A percentile compares a stretch with the other conserved stretches of the same genome.
Conservation (phyloP, 2,888 invertebrate genomes). For the Ceramica pisi region DNA sequence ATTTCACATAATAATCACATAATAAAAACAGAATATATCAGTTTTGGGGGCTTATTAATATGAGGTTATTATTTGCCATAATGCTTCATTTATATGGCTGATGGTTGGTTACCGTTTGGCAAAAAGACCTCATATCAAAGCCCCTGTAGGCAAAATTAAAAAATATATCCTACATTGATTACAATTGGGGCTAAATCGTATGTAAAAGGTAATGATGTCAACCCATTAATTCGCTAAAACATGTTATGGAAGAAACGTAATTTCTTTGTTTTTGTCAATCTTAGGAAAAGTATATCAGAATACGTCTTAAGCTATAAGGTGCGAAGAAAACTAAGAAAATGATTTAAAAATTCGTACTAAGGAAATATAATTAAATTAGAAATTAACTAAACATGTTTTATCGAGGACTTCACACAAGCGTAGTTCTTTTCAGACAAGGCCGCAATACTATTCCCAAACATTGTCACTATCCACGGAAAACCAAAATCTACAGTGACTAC, state of each 20-base stretch:
- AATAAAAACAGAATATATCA: neutral
- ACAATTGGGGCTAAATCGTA: slow-evolving; percentile 32
- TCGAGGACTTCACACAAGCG: slow-evolving; percentile 27
- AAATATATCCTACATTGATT: slow-evolving; percentile 18
- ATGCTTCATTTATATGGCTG: neutral
- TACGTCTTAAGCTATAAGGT: slow-evolving; percentile 19
- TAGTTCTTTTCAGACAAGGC: neutral
- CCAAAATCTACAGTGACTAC: neutral
- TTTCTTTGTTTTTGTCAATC: neutral
- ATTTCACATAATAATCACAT: neutral
- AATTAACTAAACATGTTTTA: slow-evolving; percentile 1
- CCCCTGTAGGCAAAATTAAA: neutral
- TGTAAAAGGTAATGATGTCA: neutral
- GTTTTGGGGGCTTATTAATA: neutral
- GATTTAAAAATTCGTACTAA: neutral
- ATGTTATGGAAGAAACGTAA: neutral
- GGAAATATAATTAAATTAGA: slow-evolving; percentile 19
- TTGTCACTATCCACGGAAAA: neutral
- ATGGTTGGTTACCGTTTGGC: neutral
- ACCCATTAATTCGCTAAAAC: slow-evolving; percentile 5
- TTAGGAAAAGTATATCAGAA: neutral
- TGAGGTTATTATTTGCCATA: neutral
- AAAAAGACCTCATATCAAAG: neutral
- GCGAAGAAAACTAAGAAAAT: slow-evolving; percentile 33
- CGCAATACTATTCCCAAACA: neutral